These are phyloP conservation scores for Epicauta chinensis DNA, from an alignment of 1,140 invertebrate species.

Conservation along the genomic window DNA sequence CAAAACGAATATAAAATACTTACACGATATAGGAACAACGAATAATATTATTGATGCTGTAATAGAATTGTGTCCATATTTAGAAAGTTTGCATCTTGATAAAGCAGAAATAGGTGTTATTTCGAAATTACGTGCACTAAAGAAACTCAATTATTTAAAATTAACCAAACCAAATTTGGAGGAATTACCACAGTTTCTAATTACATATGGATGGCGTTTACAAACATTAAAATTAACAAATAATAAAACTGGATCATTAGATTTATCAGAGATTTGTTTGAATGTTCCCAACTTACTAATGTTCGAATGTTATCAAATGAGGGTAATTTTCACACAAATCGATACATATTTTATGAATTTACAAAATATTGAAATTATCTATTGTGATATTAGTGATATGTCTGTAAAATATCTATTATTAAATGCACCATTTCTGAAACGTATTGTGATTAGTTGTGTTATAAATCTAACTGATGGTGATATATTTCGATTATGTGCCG, in stretches of 20 bases:
- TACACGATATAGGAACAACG: constrained; percentile 55
- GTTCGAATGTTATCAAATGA: constrained; percentile 56
- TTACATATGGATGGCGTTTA: constrained; percentile 50
- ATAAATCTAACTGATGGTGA: constrained; percentile 56
- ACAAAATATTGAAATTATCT: constrained; percentile 55
- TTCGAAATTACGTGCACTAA: constrained; percentile 46
- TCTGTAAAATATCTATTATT: constrained; percentile 54
- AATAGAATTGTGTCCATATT: constrained; percentile 49
- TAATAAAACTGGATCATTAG: constrained; percentile 50
- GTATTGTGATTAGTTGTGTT: constrained; percentile 54
- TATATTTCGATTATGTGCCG: constrained; percentile 49
- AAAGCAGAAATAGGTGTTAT: constrained; percentile 50
- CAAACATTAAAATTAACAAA: constrained; percentile 53
- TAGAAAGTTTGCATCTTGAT: constrained; percentile 57
- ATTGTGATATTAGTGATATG: constrained; percentile 50
- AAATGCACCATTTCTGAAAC: constrained; percentile 50
- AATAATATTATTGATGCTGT: constrained; percentile 50
- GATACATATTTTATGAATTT: constrained; percentile 53
- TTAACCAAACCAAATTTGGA: constrained; percentile 51
- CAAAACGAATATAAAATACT: constrained; percentile 52
- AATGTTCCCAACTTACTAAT: constrained; percentile 45
- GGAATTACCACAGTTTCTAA: constrained; percentile 52
- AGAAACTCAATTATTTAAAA: constrained; percentile 51
- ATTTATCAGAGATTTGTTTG: constrained; percentile 49
- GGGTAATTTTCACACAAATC: constrained; percentile 49